Conservation (phyloP, 2,113 vertebrate genomes). For the Chloroceryle aenea region DNA sequence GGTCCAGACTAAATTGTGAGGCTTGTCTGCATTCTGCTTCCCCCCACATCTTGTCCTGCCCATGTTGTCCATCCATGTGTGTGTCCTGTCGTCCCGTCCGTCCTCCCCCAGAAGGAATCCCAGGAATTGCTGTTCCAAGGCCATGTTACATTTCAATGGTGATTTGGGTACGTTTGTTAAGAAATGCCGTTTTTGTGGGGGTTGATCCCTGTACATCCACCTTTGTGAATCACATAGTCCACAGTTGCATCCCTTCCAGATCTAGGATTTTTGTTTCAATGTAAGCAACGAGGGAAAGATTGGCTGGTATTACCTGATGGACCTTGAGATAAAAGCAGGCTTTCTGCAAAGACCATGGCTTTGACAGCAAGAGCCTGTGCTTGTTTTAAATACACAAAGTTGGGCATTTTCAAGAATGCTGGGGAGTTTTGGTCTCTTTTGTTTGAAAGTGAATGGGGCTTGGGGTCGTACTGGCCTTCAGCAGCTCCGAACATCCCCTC, state of each 20-base stretch:
- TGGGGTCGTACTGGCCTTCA: not conserved
- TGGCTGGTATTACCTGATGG: not conserved
- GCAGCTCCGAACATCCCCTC: not conserved
- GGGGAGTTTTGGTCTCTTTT: not conserved
- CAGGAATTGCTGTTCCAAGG: not conserved
- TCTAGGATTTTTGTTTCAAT: not conserved
- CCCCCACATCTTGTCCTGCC: too few species aligned
- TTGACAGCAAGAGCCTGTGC: not conserved
- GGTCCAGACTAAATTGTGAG: not conserved
- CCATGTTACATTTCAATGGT: not conserved
- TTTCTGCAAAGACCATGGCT: not conserved
- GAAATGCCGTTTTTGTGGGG: fast-evolving
- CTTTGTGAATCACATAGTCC: not conserved
- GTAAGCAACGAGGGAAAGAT: not conserved
- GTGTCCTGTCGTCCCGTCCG: too few species aligned
- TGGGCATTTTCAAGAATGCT: not conserved
- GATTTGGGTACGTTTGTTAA: not conserved
- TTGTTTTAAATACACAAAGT: not conserved
- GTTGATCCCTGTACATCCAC: not conserved
- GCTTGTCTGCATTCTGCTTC: not conserved
- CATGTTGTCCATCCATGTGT: too few species aligned
- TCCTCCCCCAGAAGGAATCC: not conserved
- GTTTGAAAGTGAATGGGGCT: not conserved
- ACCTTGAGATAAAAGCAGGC: not conserved
- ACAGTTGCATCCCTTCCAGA: not conserved